Conservation (phyloP, 53 echinoderm and acorn worm species). For the Astropecten irregularis region DNA sequence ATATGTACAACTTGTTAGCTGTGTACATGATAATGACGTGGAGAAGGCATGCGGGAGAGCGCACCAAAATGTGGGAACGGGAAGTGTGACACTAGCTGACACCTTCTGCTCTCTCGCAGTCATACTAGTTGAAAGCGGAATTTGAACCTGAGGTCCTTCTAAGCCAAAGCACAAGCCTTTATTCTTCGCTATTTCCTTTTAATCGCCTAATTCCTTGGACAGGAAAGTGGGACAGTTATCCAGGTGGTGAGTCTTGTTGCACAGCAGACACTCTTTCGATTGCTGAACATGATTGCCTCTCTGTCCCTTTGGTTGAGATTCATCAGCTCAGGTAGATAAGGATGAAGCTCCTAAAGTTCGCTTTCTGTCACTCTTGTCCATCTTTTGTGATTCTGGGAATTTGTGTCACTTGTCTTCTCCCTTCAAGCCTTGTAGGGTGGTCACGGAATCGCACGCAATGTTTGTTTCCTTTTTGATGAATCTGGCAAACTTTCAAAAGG, state of each 20-base stretch:
- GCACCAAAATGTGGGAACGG: too few species aligned
- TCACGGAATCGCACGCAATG: conserved; percentile 10
- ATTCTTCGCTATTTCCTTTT: conserved; percentile 15
- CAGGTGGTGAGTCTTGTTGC: conserved; percentile 36
- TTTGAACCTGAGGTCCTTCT: conserved; percentile 17
- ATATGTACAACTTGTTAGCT: too few species aligned
- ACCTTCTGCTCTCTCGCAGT: conserved; percentile 18
- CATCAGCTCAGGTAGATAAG: neutral
- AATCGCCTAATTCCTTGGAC: neutral
- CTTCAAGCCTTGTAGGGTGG: neutral
- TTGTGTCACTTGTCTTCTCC: conserved; percentile 20
- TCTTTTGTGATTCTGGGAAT: neutral
- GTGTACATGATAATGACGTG: too few species aligned
- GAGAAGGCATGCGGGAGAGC: neutral
- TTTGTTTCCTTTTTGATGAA: conserved; percentile 27
- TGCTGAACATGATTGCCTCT: neutral
- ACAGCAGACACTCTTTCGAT: conserved; percentile 20
- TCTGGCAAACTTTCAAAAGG: conserved; percentile 28
- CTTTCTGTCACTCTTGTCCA: neutral
- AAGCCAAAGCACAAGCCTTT: conserved; percentile 56
- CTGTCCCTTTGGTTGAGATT: neutral
- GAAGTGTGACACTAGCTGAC: too few species aligned
- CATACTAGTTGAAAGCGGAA: conserved; percentile 29
- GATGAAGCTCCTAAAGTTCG: neutral
- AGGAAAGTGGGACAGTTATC: conserved; percentile 13